A percentile compares a stretch with the other conserved stretches of the same genome.
Conservation (phyloP, 1,140 invertebrate genomes). For the Asbolus verrucosus region DNA sequence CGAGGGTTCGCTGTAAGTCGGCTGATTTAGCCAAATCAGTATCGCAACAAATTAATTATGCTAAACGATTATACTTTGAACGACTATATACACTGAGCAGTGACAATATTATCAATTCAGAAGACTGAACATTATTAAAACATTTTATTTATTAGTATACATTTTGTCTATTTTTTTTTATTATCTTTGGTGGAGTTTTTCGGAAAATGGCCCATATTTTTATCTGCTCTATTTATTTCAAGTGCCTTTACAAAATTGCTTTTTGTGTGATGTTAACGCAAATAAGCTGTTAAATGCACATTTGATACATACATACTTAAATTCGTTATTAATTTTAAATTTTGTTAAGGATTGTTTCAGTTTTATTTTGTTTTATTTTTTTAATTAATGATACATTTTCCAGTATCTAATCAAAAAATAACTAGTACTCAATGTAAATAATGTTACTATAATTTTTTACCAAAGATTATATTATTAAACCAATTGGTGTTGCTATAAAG, state of each 20-base stretch:
- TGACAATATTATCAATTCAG: constrained; percentile 59
- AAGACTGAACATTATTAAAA: constrained; percentile 60
- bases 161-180: constrained; percentile 9
- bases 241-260: constrained; percentile 28
- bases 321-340: constrained; percentile 10
- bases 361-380: not conserved
- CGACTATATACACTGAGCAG: constrained; percentile 70
- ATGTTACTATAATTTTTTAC: constrained; percentile 45
- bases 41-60: constrained; percentile 80
- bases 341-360: constrained; percentile 30
- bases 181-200: no score
- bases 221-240: constrained; percentile 17
- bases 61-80: constrained; percentile 88
- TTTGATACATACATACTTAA: no score
- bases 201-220: no score
- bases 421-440: no score
- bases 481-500: constrained; percentile 33
- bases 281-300: constrained; percentile 21
- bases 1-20: constrained; percentile 86
- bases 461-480: constrained; percentile 44
- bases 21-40: constrained; percentile 84
- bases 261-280: constrained; percentile 11
- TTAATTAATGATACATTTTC: constrained; percentile 21
- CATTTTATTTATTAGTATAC: constrained; percentile 20
- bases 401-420: constrained; percentile 18